phyloP scores from a whole-genome alignment of 2,113 vertebrate genomes.

The Heloderma charlesbogerti region DNA sequence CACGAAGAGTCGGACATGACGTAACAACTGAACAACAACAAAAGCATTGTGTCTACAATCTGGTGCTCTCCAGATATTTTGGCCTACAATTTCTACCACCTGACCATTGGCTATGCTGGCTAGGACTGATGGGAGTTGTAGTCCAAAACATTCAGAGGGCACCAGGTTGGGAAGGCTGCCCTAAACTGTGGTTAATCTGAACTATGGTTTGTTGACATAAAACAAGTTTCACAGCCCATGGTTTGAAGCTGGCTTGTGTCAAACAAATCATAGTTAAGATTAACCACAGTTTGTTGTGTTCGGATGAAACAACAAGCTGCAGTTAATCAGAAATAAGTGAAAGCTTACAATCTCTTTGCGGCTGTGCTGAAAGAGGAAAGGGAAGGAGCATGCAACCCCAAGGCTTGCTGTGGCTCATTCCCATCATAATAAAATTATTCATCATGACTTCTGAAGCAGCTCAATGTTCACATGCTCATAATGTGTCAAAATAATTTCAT shows the following conservation, averaged over 20 bases:
- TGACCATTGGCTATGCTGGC: no score
- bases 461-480: background rate
- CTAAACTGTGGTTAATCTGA: no score
- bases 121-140: no score
- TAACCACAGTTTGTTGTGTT: background rate
- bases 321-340: background rate
- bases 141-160: no score
- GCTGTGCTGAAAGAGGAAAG: background rate
- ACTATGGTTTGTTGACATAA: background rate
- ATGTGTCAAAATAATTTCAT: background rate
- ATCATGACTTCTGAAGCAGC: background rate
- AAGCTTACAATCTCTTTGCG: background rate
- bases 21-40: no score
- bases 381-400: background rate
- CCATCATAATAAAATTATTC: background rate
- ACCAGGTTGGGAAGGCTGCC: no score
- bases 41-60: no score
- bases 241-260: background rate
- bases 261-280: background rate
- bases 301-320: background rate
- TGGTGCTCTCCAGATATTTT: no score
- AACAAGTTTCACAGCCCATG: background rate
- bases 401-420: background rate
- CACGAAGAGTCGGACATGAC: no score
- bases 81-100: no score